Base-by-base conservation (phyloP, 2,113 vertebrate genomes). In the Vimba vimba region DNA sequence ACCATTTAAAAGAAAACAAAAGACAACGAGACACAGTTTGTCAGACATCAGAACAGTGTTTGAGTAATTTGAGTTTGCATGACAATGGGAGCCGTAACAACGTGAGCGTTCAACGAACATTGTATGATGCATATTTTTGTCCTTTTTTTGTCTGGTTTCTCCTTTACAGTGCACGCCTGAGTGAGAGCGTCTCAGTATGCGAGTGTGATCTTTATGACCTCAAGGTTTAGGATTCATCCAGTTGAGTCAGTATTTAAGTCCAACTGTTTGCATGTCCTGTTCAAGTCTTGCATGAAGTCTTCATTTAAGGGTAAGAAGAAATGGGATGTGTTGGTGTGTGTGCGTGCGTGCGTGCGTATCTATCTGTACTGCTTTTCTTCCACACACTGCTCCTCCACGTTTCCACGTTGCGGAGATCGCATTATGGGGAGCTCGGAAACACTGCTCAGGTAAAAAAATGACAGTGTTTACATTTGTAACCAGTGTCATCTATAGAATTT, bases 281-380 rank as follows among this genome's bases (percentile, higher is more conserved):
- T 95, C 94, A 95, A 95, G 95, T 95, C 94, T 95, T 90, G 91
- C 83, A 43, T 91, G 92, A 94, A 90, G 91, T 94, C 95, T 95
- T 95, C 94, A 95, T 95, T 94, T 94, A 92, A 94, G 91, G 92
- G 92, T 76, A 83, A 86, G 81, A 87, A 78, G 85, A 83, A 57
- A 85, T 86, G 78, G 83, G 86, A 68, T 87, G 87, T 86, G 85
- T 87, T 39, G 59, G 89, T 85, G 75, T 77, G 75, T 50, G 39
- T 60, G 62, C 60, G 52, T 84, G 87, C 69, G 64, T 19, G 85
- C 85, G 83, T 79, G 43, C 2, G 43, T 43, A 43, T 43, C 43
- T 43, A 84, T 81, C 47, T 52, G 86, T 84, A 83, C 88, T 85
- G 88, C 86, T 82, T 87, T 83, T 76, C 86, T 81, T 73, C 79